phyloP scores from a whole-genome alignment of 2,113 vertebrate species.

The Paratilapia polleni region DNA sequence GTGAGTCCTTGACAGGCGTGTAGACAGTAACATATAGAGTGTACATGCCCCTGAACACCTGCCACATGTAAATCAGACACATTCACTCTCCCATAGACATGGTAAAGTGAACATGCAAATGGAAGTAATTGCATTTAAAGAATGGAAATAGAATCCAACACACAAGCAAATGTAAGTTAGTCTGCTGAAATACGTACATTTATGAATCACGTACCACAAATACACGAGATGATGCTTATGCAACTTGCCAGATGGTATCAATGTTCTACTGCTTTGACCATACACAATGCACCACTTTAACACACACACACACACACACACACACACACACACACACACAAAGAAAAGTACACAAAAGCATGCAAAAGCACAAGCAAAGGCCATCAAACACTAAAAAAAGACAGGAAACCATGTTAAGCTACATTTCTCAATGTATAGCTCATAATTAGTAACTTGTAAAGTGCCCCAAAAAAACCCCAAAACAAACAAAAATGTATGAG shows the following conservation, averaged over 20 bases:
- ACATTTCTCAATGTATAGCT: neutral
- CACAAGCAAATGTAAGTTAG: neutral
- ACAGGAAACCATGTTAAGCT: neutral
- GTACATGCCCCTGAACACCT: neutral
- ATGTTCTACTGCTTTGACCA: neutral
- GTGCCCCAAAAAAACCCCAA: neutral
- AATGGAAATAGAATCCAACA: neutral
- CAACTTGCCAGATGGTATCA: slow-evolving; percentile 42
- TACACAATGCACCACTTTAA: neutral
- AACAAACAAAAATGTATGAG: neutral
- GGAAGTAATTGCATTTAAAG: neutral
- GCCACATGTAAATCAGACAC: slow-evolving; percentile 2
- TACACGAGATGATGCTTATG: slow-evolving; percentile 23
- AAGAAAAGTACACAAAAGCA: neutral
- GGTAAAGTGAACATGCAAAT: neutral
- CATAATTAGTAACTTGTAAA: neutral
- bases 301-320: neutral
- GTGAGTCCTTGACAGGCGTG: neutral
- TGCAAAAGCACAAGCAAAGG: neutral
- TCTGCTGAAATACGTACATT: neutral
- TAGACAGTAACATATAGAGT: neutral
- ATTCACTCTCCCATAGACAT: neutral
- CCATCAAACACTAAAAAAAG: neutral
- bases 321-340: neutral
- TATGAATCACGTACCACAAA: slow-evolving; percentile 17